Base-by-base conservation (phyloP, 2,888 invertebrate genomes). In the Nomada lathburiana region DNA sequence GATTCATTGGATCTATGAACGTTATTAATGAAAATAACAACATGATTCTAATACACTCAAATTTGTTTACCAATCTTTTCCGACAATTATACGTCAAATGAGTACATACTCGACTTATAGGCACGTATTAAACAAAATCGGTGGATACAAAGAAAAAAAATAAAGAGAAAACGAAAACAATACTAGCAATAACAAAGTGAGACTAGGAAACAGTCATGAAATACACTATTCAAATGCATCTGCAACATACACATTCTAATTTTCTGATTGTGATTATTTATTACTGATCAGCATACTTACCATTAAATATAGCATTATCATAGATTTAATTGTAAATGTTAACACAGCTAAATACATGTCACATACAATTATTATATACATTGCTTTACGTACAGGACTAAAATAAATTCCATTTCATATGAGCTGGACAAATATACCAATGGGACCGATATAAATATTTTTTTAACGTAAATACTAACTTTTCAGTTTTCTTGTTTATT, bases 1-100 rank as follows among this genome's bases (percentile, higher is more conserved):
- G 91, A 84, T 76, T 94, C 94, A 42, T 89, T 90, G 64, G 93
- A 91, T 89, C 94, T 94, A 77, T 77, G 50, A 69, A 68, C 52
- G 10, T 44, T 50, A 53, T 44, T 5, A 68, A 42, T 7, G 44
- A 18, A 42, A 26, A 59, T 42, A 62, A 57, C 13, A 52, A 11
- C 10, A 23, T 11, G 50, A 50, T 23, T 50, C 1, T 0, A 29
- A 18, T 36, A 50, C 18, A 20, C 59, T 47, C 1, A n/a, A 10
- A 36, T 50, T 20, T 2, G 52, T 55, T 53, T n/a, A 29, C 55
- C 55, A 67, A 23, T n/a, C n/a, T 50, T 47, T 42, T 74, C 26
- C 47, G 69, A 10, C 64, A 23, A 36, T 67, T 63, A 57, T 57
- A 57, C 44, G 47, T 67, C 18, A 20, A 67, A 68, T 67, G 53